These are phyloP conservation scores for Drosophila equinoxialis DNA, from an alignment of 1,140 invertebrate genomes.

Conservation along the genomic window DNA sequence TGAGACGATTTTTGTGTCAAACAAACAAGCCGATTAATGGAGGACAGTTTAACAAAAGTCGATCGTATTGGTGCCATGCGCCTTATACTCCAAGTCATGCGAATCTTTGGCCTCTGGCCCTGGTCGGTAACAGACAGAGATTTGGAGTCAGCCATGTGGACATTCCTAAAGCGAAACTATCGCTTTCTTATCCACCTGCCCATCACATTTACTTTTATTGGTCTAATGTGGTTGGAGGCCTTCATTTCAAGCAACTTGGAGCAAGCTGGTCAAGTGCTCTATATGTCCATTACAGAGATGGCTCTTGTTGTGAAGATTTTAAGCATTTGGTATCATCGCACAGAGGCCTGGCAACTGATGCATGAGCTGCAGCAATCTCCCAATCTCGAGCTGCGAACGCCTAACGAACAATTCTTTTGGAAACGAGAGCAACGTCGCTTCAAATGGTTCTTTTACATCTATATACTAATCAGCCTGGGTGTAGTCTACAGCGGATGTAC, in stretches of 20 bases:
- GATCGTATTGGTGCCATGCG: conserved; percentile 48
- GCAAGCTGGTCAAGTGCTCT: conserved; percentile 66
- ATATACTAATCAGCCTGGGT: conserved; percentile 48
- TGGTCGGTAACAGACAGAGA: conserved; percentile 24
- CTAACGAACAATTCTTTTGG: conserved; percentile 47
- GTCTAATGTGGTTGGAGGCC: conserved; percentile 75
- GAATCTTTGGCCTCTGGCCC: conserved; percentile 66
- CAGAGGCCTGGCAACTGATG: conserved; percentile 49
- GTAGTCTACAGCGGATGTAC: conserved; percentile 57
- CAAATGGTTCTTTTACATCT: conserved; percentile 51
- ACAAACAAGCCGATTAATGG: conserved; percentile 25
- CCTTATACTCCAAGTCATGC: conserved; percentile 54
- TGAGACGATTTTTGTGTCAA: not conserved
- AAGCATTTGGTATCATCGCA: conserved; percentile 60
- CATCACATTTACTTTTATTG: conserved; percentile 63
- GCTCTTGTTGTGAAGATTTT: conserved; percentile 65
- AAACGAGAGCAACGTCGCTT: conserved; percentile 48
- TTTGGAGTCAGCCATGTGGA: conserved; percentile 1
- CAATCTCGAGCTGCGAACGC: conserved; percentile 29
- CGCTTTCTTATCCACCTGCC: conserved; percentile 65
- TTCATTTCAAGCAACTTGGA: conserved; percentile 60
- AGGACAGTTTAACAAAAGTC: not conserved
- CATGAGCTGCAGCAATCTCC: conserved; percentile 32
- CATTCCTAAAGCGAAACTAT: conserved; percentile 36
- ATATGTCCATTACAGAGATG: conserved; percentile 73